These are phyloP conservation scores for Bos taurus DNA, from an alignment of 2,113 vertebrate species.

Conservation along the genomic window DNA sequence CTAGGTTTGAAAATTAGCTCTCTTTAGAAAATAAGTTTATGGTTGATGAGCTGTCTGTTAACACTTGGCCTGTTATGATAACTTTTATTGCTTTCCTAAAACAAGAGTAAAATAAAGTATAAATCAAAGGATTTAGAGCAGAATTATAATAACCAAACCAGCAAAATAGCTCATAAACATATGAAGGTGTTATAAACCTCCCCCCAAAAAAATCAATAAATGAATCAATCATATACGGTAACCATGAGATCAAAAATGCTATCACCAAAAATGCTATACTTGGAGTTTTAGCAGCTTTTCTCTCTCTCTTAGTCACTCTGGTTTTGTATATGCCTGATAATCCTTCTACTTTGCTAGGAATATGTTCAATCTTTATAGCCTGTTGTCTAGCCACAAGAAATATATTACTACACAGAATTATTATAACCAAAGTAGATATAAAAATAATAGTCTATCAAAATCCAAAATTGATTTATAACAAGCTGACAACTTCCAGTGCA, in stretches of 20 bases:
- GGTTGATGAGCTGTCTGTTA: neutral
- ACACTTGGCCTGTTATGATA: neutral
- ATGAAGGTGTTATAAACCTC: neutral
- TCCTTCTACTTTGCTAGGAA: neutral
- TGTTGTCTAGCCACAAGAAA: neutral
- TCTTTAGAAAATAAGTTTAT: neutral
- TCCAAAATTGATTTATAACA: neutral
- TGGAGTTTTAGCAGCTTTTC: neutral
- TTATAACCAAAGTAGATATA: neutral
- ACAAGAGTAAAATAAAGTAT: slow-evolving; percentile 24
- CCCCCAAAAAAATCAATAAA: neutral
- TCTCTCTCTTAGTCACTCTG: neutral
- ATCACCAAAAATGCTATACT: neutral
- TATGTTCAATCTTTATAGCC: neutral
- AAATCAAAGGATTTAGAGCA: slow-evolving; percentile 18
- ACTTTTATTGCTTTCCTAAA: slow-evolving; percentile 17
- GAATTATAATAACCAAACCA: neutral
- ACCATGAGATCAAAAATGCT: neutral
- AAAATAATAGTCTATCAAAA: neutral
- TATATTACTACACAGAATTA: neutral
- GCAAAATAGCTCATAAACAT: neutral
- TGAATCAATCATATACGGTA: neutral
- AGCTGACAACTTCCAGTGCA: neutral
- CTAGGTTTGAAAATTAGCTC: neutral
- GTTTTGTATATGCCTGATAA: neutral